phyloP scores from a whole-genome alignment of 2,797 vertebrate genomes.

The Florisuga fusca region DNA sequence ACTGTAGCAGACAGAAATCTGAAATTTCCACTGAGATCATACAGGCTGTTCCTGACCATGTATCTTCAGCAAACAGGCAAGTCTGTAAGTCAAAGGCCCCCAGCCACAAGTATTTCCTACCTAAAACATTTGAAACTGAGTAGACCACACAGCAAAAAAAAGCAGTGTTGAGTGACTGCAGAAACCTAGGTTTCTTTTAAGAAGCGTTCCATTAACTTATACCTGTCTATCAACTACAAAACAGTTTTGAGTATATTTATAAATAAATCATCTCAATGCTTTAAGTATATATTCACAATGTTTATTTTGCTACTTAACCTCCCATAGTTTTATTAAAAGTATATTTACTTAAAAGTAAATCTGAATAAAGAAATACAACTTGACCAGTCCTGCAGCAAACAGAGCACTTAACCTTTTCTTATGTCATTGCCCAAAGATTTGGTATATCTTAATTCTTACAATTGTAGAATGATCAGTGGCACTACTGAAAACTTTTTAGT shows the following conservation, averaged over 20 bases:
- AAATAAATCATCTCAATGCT: neutral
- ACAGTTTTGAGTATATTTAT: neutral
- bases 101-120: neutral
- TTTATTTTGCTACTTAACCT: neutral
- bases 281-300: neutral
- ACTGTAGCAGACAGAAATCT: neutral
- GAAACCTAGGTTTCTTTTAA: neutral
- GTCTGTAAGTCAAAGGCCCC: neutral
- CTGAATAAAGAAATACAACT: too few species aligned
- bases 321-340: neutral
- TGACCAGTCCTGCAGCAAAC: neutral
- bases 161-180: neutral
- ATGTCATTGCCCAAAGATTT: neutral
- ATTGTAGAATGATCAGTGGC: neutral
- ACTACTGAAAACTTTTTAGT: neutral
- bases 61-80: neutral
- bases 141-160: neutral
- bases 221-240: neutral
- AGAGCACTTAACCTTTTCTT: neutral
- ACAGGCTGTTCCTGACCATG: accelerated
- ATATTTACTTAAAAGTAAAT: too few species aligned
- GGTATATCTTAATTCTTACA: neutral
- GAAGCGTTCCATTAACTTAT: neutral
- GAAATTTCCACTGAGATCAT: accelerated
- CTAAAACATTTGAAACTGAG: neutral